Evolutionary conservation across 2,113 vertebrate genomes (phyloP), one percentile per base, ranked within the genome.

Genomic region (Oncorhynchus clarkii): DNA sequence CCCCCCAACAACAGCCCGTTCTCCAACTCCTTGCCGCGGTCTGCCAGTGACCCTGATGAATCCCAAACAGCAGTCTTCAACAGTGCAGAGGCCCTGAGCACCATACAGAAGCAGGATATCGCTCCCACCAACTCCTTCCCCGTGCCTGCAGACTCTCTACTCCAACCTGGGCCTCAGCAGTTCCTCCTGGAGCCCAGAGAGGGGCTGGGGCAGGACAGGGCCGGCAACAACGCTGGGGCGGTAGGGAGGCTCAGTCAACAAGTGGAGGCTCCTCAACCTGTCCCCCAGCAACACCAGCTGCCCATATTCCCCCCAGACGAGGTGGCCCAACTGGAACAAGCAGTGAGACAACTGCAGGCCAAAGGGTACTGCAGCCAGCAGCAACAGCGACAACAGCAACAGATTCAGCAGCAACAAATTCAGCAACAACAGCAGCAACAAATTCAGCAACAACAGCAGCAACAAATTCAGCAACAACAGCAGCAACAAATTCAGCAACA

Each of bases 301-400:
- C 92, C 95, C 0, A 90, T 93, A 76, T 94, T 97, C 71, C 97
- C 96, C 0, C 86, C 94, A 0, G 94, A 95, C 7, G 93, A 96
- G 1, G 95, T 99, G 70, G 95, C 93, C 34, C 96, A 97, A 87
- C 91, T 99, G 18, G 97, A 99, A 88, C 97, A 93, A 80, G 96
- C 96, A 1, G 97, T 99, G 73, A 95, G 97, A 76, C 96, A 99
- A 71, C 92, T 99, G 72, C 97, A 98, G 79, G 95, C 96, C 4
- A 95, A 96, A 48, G 96, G 88, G 64, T 98, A 93, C 78, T 93
- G 94, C 31, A 95, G 89, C 67, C 92, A 98, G 80, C 95, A 85
- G 81, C 96, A 95, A 75, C 96, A 96, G 59, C 96, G 93, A 68
- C 91, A 92, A 0, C 91, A 94, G 5, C 96, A 97, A 85, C 96